These are phyloP conservation scores for Butorides virescens DNA, from an alignment of 2,113 vertebrate genomes.

Conservation along the genomic window DNA sequence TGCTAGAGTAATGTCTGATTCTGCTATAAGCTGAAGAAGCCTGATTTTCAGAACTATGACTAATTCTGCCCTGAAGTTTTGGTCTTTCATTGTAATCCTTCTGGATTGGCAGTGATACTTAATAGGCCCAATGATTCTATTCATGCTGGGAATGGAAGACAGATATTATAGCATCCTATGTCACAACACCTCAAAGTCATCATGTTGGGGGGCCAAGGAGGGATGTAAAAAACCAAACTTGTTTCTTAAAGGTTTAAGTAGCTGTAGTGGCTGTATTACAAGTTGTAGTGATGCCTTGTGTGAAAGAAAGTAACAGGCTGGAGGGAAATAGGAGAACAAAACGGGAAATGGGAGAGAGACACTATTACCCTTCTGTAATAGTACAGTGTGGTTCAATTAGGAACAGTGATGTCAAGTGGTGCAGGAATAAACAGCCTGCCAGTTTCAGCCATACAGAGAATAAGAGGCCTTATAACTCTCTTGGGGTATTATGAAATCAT, in stretches of 20 bases:
- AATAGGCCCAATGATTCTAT: background rate
- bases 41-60: background rate
- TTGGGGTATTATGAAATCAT: background rate
- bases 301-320: background rate
- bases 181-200: background rate
- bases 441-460: background rate
- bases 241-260: background rate
- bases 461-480: background rate
- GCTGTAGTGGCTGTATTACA: background rate
- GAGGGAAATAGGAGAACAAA: background rate
- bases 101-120: background rate
- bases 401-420: background rate
- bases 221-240: background rate
- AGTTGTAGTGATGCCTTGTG: background rate
- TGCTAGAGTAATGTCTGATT: background rate
- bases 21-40: background rate
- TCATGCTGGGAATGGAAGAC: background rate
- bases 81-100: accelerated
- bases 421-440: background rate
- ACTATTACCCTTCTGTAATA: background rate
- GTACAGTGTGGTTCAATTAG: background rate
- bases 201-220: too few species aligned
- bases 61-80: background rate
- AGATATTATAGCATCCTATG: background rate
- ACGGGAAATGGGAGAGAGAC: background rate